phyloP scores from a whole-genome alignment of 2,113 vertebrate species.

The Podarcis raffonei region DNA sequence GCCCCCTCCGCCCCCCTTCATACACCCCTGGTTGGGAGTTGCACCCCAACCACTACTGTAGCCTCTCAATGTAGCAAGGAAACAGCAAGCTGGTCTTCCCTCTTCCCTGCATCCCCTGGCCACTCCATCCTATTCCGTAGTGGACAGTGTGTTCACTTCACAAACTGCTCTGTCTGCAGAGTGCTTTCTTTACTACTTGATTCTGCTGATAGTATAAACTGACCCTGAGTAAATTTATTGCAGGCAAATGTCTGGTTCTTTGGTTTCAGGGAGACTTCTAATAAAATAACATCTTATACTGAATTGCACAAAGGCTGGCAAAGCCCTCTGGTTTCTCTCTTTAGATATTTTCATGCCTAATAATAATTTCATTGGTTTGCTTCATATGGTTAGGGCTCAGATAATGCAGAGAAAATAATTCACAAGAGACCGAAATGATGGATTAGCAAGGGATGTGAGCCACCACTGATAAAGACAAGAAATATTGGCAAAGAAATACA shows the following conservation, averaged over 20 bases:
- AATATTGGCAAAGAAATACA: constrained; percentile 29
- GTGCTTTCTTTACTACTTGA: neutral
- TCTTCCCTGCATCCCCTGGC: too few relatives aligned
- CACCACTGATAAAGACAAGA: constrained; percentile 25
- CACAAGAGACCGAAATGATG: constrained; percentile 19
- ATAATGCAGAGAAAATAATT: constrained; percentile 28
- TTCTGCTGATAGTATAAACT: neutral
- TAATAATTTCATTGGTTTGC: constrained; percentile 27
- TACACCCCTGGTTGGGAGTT: neutral
- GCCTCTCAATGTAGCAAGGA: neutral
- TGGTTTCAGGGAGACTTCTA: constrained; percentile 3
- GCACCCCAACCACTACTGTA: neutral
- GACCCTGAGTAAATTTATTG: neutral
- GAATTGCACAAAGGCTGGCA: neutral
- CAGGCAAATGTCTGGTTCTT: neutral
- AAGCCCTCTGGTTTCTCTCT: neutral
- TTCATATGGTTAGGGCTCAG: constrained; percentile 19
- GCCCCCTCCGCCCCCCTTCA: too few relatives aligned
- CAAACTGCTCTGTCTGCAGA: neutral
- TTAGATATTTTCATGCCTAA: constrained; percentile 3
- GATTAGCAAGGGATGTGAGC: constrained; percentile 21
- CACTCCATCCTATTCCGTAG: too few relatives aligned
- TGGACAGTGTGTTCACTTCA: neutral
- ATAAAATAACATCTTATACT: neutral
- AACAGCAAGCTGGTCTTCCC: neutral